These are phyloP conservation scores for Alexandromys oeconomus DNA, from an alignment of 2,797 vertebrate genomes.

Conservation along the genomic window DNA sequence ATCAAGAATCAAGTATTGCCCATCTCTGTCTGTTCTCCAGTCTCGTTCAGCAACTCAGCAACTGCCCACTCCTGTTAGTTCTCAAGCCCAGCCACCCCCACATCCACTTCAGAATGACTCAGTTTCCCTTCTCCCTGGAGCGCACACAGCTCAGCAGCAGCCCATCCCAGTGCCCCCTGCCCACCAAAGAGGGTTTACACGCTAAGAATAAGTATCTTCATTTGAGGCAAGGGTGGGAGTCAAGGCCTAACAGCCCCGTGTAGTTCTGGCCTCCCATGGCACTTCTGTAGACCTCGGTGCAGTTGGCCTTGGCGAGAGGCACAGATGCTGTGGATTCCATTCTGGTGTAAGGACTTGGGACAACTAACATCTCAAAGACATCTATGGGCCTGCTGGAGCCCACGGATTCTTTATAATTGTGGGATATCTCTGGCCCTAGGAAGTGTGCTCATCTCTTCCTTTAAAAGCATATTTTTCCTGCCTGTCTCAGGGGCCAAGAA, in stretches of 20 bases:
- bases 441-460: not conserved
- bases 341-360: not conserved
- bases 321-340: not conserved
- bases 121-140: not conserved
- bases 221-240: not conserved
- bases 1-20: not conserved
- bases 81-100: not conserved
- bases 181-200: too few relatives aligned
- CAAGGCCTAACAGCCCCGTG: not conserved
- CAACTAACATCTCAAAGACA: not conserved
- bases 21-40: not conserved
- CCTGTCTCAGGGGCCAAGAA: not conserved
- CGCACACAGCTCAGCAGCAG: not conserved
- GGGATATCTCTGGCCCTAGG: not conserved
- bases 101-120: not conserved
- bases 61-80: not conserved
- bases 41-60: not conserved
- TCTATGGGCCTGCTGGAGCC: not conserved
- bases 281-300: not conserved
- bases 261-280: not conserved
- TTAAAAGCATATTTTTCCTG: not conserved
- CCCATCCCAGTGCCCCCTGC: not conserved
- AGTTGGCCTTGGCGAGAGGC: not conserved
- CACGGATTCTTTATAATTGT: too few relatives aligned
- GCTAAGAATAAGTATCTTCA: not conserved